phyloP scores from a whole-genome alignment of 2,797 vertebrate species.

The Sphenopsis melanotis region DNA sequence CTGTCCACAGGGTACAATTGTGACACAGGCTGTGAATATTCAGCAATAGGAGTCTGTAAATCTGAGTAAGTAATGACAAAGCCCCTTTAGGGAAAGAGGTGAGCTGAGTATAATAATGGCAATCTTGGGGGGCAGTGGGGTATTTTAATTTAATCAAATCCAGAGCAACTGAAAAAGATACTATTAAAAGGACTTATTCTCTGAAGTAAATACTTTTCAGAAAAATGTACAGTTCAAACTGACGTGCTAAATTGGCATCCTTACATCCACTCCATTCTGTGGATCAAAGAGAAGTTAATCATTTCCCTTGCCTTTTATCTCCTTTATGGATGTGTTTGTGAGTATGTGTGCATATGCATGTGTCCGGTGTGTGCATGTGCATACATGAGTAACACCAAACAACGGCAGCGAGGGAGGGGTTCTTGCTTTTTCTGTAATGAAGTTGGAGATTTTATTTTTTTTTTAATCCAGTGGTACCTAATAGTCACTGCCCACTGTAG shows the following conservation, averaged over 20 bases:
- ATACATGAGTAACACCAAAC: background rate
- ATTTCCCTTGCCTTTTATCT: constrained; percentile 53
- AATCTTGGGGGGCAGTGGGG: background rate
- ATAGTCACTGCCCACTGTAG: constrained; percentile 18
- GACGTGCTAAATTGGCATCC: background rate
- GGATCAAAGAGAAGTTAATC: constrained; percentile 47
- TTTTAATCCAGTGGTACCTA: background rate
- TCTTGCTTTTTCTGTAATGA: background rate
- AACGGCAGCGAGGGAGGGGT: background rate
- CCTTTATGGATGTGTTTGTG: background rate
- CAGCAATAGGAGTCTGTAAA: constrained; percentile 52
- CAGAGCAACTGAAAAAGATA: constrained; percentile 42
- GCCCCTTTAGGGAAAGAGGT: constrained; percentile 48
- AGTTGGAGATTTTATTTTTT: background rate
- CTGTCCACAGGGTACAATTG: constrained; percentile 46
- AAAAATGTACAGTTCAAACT: constrained; percentile 24
- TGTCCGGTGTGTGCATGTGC: background rate
- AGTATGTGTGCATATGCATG: background rate
- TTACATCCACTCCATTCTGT: background rate
- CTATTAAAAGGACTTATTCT: constrained; percentile 38
- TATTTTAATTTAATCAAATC: constrained; percentile 50
- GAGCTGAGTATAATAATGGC: constrained; percentile 32
- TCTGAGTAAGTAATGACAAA: constrained; percentile 49
- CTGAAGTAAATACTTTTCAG: background rate
- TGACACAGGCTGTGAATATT: constrained; percentile 49